Base-by-base conservation (phyloP, 1,140 invertebrate genomes). In the Orussus abietinus region DNA sequence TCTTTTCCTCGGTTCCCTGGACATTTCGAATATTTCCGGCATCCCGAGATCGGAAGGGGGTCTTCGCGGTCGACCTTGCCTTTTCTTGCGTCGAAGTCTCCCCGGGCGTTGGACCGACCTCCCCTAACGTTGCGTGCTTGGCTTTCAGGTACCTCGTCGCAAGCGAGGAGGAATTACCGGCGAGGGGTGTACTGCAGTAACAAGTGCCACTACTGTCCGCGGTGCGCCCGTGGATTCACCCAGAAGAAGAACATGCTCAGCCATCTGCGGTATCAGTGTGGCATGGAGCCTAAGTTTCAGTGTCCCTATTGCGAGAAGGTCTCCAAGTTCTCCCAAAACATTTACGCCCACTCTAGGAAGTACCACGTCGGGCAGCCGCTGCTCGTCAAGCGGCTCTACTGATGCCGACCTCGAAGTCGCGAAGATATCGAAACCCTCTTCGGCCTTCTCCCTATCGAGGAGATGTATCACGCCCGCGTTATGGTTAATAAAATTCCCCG, bases 231-330 rank as follows among this genome's bases (percentile, higher is more conserved):
- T 1, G 19, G 18, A 7, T 33, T 17, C 45, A 51, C 12, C 33
- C 20, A 26, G 17, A 42, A 44, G 12, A 48, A 35, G 3, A 38
- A 38, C 21, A 15, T 80, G 22, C 70, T 72, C 42, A 59, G 74
- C 43, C 79, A 83, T 56, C 76, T 77, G 48, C 77, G 77, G 53
- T 80, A 79, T 56, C 80, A 83, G 55, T 83, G 81, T 63, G 78
- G 80, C 15, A 78, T 79, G 47, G 74, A 76, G 48, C 80, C 80
- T 5, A 74, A 75, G 49, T 81, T 82, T 66, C 66, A 73, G 51
- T 79, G 80, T 58, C 66, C 74, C 28, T 47, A 60, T 41, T 75
- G 74, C 43, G 33, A 22, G n/a, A 25, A 25, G n/a, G 6, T 25
- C n/a, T 25, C 22, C 6, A 25, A 25, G n/a, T 25, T 25, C n/a